Base-by-base conservation (phyloP, 1,140 invertebrate species). In the Palaemon carinicauda region DNA sequence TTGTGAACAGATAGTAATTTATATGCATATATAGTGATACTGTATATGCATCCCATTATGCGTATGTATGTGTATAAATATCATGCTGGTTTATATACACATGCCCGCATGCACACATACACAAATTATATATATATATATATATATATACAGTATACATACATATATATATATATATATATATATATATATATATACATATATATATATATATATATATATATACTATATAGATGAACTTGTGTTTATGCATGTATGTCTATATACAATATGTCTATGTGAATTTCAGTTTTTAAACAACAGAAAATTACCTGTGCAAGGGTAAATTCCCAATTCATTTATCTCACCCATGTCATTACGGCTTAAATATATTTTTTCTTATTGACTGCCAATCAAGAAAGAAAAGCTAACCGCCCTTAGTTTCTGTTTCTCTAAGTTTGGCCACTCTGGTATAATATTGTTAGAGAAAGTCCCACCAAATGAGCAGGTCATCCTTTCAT, bases 41-140 rank as follows among this genome's bases (percentile, higher is more conserved):
- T 60, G 50, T 80, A 60, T 80, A 60, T 80, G 60, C 60, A 53
- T 69, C 21, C 31, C 71, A 71, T 50, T 80, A 80, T 80, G 65
- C 50, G 65, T 80, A 80, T 31, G 65, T 80, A 65, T 41, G 65
- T 65, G 41, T 60, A 80, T 41, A 65, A 33, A 52, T 77, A 31
- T 77, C 24, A 31, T n/a, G 5, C 29, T 5, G 17, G 17, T 21
- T n/a, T 50, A 12, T 50, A 17, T 50, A 27, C n/a, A n/a, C n/a
- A n/a, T n/a, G n/a, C n/a, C n/a, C n/a, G n/a, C n/a, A n/a, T n/a
- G n/a, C n/a, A n/a, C n/a, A n/a, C n/a, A n/a, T n/a, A n/a, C n/a
- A n/a, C n/a, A 10, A 29, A 17, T 7, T 19, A 81, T 65, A 81
- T 81, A 65, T 81, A 60, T 69, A 71, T 81, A 50, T n/a, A 52